phyloP scores from a whole-genome alignment of 2,113 vertebrate species.

The Phalacrocorax pelagicus region DNA sequence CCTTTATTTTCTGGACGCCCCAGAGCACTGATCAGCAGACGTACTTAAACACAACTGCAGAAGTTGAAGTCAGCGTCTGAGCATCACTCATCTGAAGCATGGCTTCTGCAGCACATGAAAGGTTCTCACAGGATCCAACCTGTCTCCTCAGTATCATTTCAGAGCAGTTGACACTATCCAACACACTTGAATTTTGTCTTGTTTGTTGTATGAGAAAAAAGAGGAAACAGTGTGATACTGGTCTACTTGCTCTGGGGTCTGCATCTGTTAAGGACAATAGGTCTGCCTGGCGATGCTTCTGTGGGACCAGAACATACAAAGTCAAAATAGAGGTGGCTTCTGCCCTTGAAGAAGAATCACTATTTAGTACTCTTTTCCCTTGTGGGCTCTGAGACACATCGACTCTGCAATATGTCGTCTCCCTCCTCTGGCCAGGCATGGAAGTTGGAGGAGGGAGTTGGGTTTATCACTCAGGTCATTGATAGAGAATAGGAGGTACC shows the following conservation, averaged over 20 bases:
- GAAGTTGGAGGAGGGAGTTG: background rate
- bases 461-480: background rate
- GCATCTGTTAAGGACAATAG: background rate
- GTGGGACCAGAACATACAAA: background rate
- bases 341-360: background rate
- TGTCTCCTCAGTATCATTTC: background rate
- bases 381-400: background rate
- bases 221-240: background rate
- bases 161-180: background rate
- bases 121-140: background rate
- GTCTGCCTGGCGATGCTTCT: background rate
- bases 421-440: background rate
- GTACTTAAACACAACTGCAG: background rate
- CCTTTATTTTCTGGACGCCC: background rate
- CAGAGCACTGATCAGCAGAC: background rate
- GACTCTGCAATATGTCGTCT: background rate
- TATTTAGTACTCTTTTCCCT: background rate
- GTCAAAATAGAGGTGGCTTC: background rate
- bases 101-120: background rate
- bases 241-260: background rate
- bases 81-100: background rate
- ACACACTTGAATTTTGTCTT: background rate
- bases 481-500: background rate
- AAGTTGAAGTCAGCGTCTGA: background rate
- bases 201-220: accelerated